Percentiles rank a stretch among this genome's conserved stretches.
These are phyloP conservation scores for Leucoptera coffeella DNA, from an alignment of 2,888 invertebrate genomes.

Conservation along the genomic window DNA sequence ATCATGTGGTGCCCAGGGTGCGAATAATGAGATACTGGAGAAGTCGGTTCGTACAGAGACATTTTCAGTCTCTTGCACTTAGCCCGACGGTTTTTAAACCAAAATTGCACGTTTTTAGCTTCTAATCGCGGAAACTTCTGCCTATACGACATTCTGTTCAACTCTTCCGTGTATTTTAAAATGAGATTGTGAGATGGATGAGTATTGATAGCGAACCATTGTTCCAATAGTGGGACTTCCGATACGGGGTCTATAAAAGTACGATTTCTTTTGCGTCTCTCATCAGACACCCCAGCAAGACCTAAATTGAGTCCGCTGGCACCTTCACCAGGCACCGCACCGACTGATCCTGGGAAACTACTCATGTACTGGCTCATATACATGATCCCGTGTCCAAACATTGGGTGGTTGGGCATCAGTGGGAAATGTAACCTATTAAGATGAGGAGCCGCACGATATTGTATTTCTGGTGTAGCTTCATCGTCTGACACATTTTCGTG, in stretches of 20 bases:
- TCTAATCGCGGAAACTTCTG: constrained; percentile 98
- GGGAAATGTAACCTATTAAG: constrained; percentile 61
- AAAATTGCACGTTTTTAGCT: constrained; percentile 98
- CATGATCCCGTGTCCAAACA: constrained; percentile 87
- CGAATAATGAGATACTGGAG: constrained; percentile 53
- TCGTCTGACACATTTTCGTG: constrained; percentile 49
- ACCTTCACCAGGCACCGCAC: constrained; percentile 48
- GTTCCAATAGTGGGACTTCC: constrained; percentile 89
- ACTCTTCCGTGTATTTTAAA: constrained; percentile 93
- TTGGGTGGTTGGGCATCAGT: constrained; percentile 73
- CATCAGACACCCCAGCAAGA: constrained; percentile 65
- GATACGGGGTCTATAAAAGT: constrained; percentile 99
- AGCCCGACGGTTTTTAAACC: constrained; percentile 98
- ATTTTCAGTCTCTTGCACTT: constrained; percentile 95
- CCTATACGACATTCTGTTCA: constrained; percentile 94
- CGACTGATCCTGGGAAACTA: constrained; percentile 42
- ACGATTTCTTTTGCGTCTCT: constrained; percentile 89
- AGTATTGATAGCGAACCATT: constrained; percentile 96
- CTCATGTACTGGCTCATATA: constrained; percentile 85
- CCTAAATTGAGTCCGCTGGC: constrained; percentile 58
- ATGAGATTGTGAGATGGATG: constrained; percentile 98
- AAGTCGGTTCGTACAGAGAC: constrained; percentile 73
- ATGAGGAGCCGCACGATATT: constrained; percentile 32
- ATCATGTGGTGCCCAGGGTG: constrained; percentile 53
- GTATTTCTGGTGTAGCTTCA: constrained; percentile 33